Percentiles rank a stretch among this genome's conserved stretches.
These are phyloP conservation scores for Agelas oroides DNA, from an alignment of 37 sponge, comb jelly and placozoan species.

Conservation along the genomic window DNA sequence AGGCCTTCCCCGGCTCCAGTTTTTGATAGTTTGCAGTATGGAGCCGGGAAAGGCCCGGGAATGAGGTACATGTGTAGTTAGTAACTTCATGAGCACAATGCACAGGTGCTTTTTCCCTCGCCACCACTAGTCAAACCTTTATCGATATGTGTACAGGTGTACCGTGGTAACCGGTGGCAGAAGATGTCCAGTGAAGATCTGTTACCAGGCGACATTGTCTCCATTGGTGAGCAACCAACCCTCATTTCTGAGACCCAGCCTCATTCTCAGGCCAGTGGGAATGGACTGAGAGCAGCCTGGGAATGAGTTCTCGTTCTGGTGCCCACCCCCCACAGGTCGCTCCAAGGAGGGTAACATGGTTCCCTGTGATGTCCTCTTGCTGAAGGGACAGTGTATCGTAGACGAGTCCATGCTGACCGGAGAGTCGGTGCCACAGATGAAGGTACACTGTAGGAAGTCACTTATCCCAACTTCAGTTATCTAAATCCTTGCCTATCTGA, in stretches of 20 bases:
- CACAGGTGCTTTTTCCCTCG: too few species aligned
- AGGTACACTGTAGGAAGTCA: constrained; percentile 60
- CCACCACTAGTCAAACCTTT: too few species aligned
- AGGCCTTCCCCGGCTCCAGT: too few species aligned
- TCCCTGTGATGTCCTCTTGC: constrained; percentile 93
- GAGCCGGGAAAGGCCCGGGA: too few species aligned
- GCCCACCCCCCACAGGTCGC: constrained; percentile 50
- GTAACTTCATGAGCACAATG: too few species aligned
- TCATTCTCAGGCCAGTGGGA: too few species aligned
- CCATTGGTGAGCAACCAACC: constrained; percentile 70
- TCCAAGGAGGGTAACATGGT: constrained; percentile 62
- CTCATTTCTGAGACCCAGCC: not conserved
- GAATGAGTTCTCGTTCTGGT: too few species aligned
- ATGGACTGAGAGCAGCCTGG: too few species aligned
- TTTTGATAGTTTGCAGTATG: too few species aligned
- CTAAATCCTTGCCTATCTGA: not conserved
- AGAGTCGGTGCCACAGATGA: constrained; percentile 97
- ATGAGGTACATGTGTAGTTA: too few species aligned
- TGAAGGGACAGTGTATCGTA: constrained; percentile 88
- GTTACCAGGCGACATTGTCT: constrained; percentile 93
- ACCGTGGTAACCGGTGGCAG: constrained; percentile 82
- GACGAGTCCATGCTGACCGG: constrained; percentile 98
- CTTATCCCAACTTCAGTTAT: not conserved
- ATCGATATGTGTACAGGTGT: constrained; percentile 45
- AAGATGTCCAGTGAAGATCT: constrained; percentile 76